A percentile compares a stretch with the other conserved stretches of the same genome.
Evolutionary conservation across 1,140 invertebrate species (phyloP).

Genomic region (Anagrus nilaparvatae): DNA sequence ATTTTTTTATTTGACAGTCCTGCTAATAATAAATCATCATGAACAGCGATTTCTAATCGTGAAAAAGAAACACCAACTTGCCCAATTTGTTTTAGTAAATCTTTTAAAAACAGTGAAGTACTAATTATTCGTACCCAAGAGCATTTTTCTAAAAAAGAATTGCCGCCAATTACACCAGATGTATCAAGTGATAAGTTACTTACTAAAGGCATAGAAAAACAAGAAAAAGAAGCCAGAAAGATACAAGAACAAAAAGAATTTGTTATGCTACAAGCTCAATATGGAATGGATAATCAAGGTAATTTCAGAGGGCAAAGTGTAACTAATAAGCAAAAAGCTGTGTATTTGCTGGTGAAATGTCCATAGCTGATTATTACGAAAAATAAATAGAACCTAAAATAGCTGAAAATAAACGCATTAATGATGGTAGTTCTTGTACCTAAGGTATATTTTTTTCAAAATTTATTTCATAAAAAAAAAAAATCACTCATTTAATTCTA

Average conservation of each 20-base stretch:
- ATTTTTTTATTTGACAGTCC: constrained; percentile 23
- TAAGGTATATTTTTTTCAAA: constrained; percentile 40
- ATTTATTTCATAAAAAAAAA: constrained; percentile 2
- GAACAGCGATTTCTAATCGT: constrained; percentile 28
- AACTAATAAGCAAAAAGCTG: constrained; percentile 71
- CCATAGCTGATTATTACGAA: constrained; percentile 76
- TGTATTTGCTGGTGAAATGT: constrained; percentile 75
- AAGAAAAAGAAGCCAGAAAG: constrained; percentile 59
- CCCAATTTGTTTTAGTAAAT: constrained; percentile 45
- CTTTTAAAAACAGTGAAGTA: constrained; percentile 43
- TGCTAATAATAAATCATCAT: constrained; percentile 30
- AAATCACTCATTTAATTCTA: background rate
- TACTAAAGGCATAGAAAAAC: constrained; percentile 50
- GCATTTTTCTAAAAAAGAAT: constrained; percentile 47
- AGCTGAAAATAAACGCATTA: constrained; percentile 67
- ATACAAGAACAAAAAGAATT: constrained; percentile 71
- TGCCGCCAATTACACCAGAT: constrained; percentile 42
- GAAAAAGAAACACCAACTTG: constrained; percentile 38
- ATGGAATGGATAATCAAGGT: constrained; percentile 80
- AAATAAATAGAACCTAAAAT: constrained; percentile 62
- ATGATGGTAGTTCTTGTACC: constrained; percentile 72
- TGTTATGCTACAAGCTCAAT: constrained; percentile 68
- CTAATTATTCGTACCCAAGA: constrained; percentile 59
- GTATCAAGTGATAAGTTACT: constrained; percentile 45
- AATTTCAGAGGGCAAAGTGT: constrained; percentile 74